Conservation (phyloP, 2,113 vertebrate species). For the Dicrurus megarhynchus region DNA sequence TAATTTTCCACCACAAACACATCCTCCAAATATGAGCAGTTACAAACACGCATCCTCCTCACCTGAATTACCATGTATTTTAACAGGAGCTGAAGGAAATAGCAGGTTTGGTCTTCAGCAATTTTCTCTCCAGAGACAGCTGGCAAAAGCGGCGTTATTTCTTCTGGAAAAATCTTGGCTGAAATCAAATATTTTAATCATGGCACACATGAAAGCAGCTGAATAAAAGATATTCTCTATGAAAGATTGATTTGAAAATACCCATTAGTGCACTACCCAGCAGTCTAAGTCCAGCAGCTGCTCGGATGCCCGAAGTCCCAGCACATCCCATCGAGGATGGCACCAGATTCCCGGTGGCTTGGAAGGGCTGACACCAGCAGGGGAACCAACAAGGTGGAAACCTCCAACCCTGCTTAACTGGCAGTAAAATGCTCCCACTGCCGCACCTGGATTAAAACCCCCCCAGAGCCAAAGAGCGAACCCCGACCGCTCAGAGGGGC, state of each 20-base stretch:
- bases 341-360: fast-evolving
- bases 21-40: background rate
- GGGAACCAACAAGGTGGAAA: background rate
- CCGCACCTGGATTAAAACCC: background rate
- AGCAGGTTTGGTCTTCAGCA: conserved; percentile 92
- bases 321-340: fast-evolving
- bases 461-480: background rate
- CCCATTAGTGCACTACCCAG: fast-evolving
- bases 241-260: background rate
- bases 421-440: fast-evolving
- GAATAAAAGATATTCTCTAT: background rate
- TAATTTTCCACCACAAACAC: background rate
- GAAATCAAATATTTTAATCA: background rate
- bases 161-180: conserved; percentile 94
- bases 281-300: background rate
- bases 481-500: fast-evolving
- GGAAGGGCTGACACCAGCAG: background rate
- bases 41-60: background rate
- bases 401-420: fast-evolving
- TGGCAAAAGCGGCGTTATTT: conserved; percentile 91
- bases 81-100: conserved; percentile 90
- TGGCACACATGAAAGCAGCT: background rate
- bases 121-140: conserved; percentile 88
- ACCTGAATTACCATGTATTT: conserved; percentile 98
- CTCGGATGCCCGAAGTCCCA: fast-evolving